phyloP scores from a whole-genome alignment of 2,797 vertebrate species.

The Hypotaenidia okinawae region DNA sequence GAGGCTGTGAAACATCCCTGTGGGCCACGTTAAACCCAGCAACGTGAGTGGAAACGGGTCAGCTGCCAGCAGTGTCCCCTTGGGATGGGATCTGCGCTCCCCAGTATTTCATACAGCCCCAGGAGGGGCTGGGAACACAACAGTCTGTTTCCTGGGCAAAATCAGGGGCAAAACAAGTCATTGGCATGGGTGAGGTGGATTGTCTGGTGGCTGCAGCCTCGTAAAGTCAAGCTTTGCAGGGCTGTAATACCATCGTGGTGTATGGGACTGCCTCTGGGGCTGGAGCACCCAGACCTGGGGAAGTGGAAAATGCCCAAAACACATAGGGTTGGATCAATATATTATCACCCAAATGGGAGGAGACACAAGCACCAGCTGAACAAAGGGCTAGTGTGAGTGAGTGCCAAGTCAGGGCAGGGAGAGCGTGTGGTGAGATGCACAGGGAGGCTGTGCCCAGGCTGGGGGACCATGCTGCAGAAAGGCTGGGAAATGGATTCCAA shows the following conservation, averaged over 20 bases:
- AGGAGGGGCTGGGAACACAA: not conserved
- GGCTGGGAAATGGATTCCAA: not conserved
- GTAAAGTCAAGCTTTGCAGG: not conserved
- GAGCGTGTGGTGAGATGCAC: fast-evolving
- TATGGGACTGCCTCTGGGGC: not conserved
- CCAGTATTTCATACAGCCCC: not conserved
- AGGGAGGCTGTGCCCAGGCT: not conserved
- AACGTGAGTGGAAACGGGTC: fast-evolving
- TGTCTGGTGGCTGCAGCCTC: not conserved
- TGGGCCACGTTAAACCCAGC: fast-evolving
- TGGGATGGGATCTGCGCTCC: not conserved
- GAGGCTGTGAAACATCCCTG: fast-evolving
- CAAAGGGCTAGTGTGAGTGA: not conserved
- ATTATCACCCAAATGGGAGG: not conserved
- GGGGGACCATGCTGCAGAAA: not conserved
- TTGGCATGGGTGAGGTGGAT: not conserved
- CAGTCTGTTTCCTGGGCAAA: not conserved
- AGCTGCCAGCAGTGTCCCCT: not conserved
- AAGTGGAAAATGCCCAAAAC: not conserved
- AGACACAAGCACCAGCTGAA: not conserved
- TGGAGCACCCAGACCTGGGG: not conserved
- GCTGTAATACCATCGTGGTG: fast-evolving
- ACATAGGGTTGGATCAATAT: not conserved
- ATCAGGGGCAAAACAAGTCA: fast-evolving
- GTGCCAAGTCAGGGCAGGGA: not conserved